These are phyloP conservation scores for Ondatra zibethicus DNA, from an alignment of 2,113 vertebrate species.

Conservation along the genomic window DNA sequence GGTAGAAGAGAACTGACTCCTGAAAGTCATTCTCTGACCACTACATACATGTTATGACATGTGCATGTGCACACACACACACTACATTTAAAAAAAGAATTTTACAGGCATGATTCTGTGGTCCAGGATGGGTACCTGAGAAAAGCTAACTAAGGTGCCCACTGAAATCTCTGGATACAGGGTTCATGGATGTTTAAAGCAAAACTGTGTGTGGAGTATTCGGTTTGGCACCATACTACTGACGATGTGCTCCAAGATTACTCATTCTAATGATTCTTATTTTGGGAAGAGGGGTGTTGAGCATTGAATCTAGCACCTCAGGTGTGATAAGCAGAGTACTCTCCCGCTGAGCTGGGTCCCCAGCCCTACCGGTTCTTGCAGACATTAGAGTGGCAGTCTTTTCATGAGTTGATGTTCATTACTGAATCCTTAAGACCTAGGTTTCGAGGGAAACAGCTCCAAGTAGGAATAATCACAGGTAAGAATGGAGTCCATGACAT, in stretches of 20 bases:
- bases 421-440: slow-evolving; percentile 42
- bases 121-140: background rate
- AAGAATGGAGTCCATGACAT: slow-evolving; percentile 53
- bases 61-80: background rate
- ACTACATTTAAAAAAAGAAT: background rate
- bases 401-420: slow-evolving; percentile 42
- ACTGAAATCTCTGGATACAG: slow-evolving; percentile 5
- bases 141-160: background rate
- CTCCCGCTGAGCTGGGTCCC: background rate
- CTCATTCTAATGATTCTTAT: background rate
- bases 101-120: background rate
- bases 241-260: slow-evolving; percentile 11
- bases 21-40: too few species aligned
- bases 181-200: background rate
- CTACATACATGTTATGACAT: background rate
- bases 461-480: slow-evolving; percentile 58
- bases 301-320: background rate
- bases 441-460: slow-evolving; percentile 42
- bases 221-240: background rate
- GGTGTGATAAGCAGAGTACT: background rate
- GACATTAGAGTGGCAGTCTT: slow-evolving; percentile 51
- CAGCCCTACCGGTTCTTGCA: slow-evolving; percentile 2
- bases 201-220: background rate
- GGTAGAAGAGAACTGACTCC: too few species aligned
- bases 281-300: background rate